phyloP scores from a whole-genome alignment of 1,140 invertebrate genomes.

The Drosophila varians region DNA sequence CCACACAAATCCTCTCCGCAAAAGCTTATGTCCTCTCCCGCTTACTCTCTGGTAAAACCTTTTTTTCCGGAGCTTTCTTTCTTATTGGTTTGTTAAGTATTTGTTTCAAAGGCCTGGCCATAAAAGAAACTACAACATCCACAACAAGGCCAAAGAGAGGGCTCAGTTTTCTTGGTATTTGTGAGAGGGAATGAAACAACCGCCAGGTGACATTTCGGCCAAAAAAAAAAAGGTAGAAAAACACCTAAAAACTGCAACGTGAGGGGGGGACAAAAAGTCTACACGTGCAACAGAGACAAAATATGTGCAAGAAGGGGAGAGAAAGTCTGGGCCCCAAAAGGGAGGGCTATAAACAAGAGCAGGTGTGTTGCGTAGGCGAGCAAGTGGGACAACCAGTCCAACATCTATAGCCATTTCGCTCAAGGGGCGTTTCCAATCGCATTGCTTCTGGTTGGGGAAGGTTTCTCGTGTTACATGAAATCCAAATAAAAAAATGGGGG shows the following conservation, averaged over 20 bases:
- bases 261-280: conserved; percentile 19
- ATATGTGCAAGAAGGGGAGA: conserved; percentile 6
- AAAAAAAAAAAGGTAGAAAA: conserved; percentile 32
- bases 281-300: conserved; percentile 12
- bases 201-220: conserved; percentile 44
- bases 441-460: conserved; percentile 68
- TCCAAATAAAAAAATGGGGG: conserved; percentile 8
- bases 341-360: conserved; percentile 25
- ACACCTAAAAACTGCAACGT: conserved; percentile 12
- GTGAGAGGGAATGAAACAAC: conserved; percentile 15
- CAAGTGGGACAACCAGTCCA: conserved; percentile 47
- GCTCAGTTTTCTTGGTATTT: conserved; percentile 5
- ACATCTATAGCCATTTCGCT: conserved; percentile 29
- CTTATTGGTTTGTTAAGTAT: conserved; percentile 48
- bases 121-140: conserved; percentile 37
- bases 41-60: conserved; percentile 23
- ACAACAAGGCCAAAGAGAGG: conserved; percentile 24
- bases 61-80: conserved; percentile 45
- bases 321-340: conserved; percentile 7
- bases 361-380: conserved; percentile 48
- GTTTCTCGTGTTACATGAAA: conserved; percentile 51
- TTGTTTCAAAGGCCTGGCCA: conserved; percentile 25
- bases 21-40: conserved; percentile 40
- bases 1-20: conserved; percentile 31
- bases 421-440: conserved; percentile 77